Percentiles rank a stretch among this genome's conserved stretches.
These are phyloP conservation scores for Caenorhabditis inopinata DNA, from an alignment of 1,140 invertebrate genomes.

Conservation along the genomic window DNA sequence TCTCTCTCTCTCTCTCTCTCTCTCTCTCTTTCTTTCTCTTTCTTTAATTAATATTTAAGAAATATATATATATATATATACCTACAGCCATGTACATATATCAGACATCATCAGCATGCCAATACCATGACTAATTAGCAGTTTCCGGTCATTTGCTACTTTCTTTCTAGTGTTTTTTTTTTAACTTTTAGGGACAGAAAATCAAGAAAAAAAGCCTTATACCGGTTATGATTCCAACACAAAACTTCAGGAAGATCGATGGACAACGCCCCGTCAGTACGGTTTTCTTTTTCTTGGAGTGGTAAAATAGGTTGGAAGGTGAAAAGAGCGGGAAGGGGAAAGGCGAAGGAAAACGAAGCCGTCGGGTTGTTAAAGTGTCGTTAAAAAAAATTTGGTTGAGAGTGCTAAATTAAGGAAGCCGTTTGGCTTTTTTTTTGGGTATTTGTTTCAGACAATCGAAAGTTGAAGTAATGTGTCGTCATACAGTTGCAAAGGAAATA, in stretches of 20 bases:
- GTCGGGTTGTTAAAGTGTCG: conserved; percentile 25
- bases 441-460: too few species aligned
- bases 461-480: too few species aligned
- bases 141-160: conserved; percentile 15
- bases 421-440: too few species aligned
- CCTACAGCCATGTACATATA: too few species aligned
- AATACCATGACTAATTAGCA: conserved; percentile 15
- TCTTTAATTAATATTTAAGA: too few species aligned
- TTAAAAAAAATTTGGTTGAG: conserved; percentile 21
- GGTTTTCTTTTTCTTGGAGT: background rate
- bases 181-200: background rate
- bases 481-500: too few species aligned
- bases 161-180: background rate
- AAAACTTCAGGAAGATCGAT: background rate
- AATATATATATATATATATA: too few species aligned
- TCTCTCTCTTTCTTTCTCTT: too few species aligned
- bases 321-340: background rate
- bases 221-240: background rate
- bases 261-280: background rate
- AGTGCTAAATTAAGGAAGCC: too few species aligned
- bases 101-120: conserved; percentile 19
- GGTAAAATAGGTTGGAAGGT: background rate
- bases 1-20: too few species aligned
- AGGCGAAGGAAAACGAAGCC: background rate
- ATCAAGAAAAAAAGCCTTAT: background rate